These are phyloP conservation scores for Polyommatus iphigenia DNA, from an alignment of 2,888 invertebrate genomes.

Conservation along the genomic window DNA sequence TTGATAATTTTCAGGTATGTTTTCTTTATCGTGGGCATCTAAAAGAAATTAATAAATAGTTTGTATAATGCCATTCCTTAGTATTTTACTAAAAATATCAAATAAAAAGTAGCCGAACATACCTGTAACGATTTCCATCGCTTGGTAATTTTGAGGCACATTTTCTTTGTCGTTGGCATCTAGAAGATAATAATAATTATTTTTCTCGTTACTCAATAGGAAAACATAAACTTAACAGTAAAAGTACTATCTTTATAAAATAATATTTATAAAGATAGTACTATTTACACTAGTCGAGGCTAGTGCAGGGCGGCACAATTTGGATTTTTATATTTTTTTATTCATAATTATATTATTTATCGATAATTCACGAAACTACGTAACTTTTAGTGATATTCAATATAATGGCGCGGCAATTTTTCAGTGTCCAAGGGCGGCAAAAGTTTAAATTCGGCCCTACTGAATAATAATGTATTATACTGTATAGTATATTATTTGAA, in stretches of 20 bases:
- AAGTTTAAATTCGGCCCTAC: too few species aligned
- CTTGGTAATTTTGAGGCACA: constrained; percentile 29
- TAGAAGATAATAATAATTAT: not conserved
- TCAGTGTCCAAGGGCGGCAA: too few species aligned
- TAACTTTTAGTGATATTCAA: too few species aligned
- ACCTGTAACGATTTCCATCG: not conserved
- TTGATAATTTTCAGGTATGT: constrained; percentile 12
- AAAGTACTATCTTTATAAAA: not conserved
- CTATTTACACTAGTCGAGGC: too few species aligned
- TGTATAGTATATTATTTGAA: too few species aligned
- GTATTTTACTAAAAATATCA: not conserved
- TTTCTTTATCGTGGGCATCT: constrained; percentile 1
- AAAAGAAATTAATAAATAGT: not conserved
- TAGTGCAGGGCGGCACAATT: too few species aligned
- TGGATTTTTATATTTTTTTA: too few species aligned
- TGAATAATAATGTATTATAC: too few species aligned
- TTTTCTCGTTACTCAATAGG: not conserved
- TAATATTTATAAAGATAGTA: too few species aligned
- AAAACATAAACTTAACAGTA: not conserved
- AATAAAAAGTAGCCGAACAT: not conserved
- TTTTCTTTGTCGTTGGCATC: constrained; percentile 23
- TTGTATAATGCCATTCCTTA: not conserved
- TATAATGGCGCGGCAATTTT: too few species aligned
- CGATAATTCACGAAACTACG: too few species aligned
- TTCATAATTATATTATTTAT: too few species aligned